Base-by-base conservation (phyloP, 2,113 vertebrate genomes). In the Spermophilus dauricus region DNA sequence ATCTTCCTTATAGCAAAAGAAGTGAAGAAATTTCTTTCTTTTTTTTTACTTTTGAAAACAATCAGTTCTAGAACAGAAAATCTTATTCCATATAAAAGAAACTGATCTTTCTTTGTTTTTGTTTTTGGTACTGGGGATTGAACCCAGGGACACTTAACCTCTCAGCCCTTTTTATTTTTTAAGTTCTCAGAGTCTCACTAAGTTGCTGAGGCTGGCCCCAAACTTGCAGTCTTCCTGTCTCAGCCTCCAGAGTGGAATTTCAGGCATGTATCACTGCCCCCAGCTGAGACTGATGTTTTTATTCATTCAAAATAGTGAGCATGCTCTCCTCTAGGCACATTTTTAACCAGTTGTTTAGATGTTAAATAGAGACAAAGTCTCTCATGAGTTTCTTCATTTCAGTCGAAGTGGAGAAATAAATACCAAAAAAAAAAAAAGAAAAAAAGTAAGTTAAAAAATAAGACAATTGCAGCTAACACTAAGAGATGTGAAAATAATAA, bases 391-490 rank as follows among this genome's bases (percentile, higher is more conserved):
- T 83, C 56, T 88, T 84, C 63, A 13, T 48, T 84, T 39, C 80
- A 84, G 73, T 76, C 28, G 94, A 69, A 85, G 70, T 22, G 42
- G 18, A 16, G 39, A 83, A 67, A 45, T 6, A 42, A n/a, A 67
- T 13, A 34, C 51, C 42, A 78, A 61, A 37, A 75, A 48, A 69
- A 69, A 37, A 51, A 51, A 0, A 48, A 12, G 11, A 61, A 39
- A 75, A 91, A 89, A 53, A 56, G 45, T 45, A 86, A 70, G 72
- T 24, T 89, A 20, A 95, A 32, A 94, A 80, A 88, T 67, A 73
- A 67, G 2, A 20, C 58, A 28, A 12, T 77, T 77, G 77, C 24
- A 77, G 34, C 8, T 70, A 65, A 42, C 11, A 87, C 56, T 61
- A 45, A 10, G 20, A 10, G 3, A 70, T 76, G 4, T 42, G 10